phyloP scores from a whole-genome alignment of 2,797 vertebrate genomes.

The Onychomys torridus region DNA sequence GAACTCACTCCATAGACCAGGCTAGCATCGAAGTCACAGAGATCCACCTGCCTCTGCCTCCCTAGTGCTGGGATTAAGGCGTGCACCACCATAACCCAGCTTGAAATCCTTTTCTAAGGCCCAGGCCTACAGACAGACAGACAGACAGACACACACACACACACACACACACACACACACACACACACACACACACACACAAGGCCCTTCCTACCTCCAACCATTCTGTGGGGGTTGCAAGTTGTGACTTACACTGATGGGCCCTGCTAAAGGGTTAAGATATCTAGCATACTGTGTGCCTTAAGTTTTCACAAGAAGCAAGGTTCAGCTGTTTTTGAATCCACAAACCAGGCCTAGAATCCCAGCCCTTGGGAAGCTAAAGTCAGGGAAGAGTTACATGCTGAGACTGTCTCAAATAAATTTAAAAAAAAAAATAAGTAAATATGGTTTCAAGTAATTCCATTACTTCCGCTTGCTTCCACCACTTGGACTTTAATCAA shows the following conservation, averaged over 20 bases:
- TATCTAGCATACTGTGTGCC: neutral
- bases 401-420: neutral
- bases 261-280: neutral
- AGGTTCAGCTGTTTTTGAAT: neutral
- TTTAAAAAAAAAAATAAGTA: neutral
- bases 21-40: neutral
- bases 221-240: neutral
- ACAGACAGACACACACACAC: neutral
- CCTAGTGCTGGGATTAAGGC: neutral
- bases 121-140: neutral
- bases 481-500: neutral
- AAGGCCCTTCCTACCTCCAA: neutral
- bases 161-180: too few relatives aligned
- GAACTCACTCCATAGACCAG: too few relatives aligned
- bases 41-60: neutral
- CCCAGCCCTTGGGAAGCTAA: neutral
- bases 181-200: neutral
- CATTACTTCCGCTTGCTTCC: neutral
- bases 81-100: rapidly evolving
- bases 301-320: neutral
- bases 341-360: neutral
- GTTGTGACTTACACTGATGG: too few relatives aligned
- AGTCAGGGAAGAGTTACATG: neutral
- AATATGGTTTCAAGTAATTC: neutral
- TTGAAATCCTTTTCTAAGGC: neutral